Base-by-base conservation (phyloP, 64 coral and sea anemone species). In the Catalaphyllia jardinei region DNA sequence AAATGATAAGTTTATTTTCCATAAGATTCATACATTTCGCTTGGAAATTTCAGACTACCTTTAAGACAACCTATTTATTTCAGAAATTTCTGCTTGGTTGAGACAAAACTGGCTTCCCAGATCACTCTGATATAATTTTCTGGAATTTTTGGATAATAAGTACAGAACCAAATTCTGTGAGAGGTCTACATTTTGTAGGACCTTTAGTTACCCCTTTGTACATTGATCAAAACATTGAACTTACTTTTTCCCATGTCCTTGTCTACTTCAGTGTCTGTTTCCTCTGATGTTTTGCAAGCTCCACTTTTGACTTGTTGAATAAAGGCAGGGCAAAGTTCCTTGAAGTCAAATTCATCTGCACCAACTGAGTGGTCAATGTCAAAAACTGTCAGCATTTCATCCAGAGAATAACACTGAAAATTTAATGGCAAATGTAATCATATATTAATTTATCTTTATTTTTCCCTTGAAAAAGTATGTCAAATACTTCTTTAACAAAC, bases 241-340 rank as follows among this genome's bases (percentile, higher is more conserved):
- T 61, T 54, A 75, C 71, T 76, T 88, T 88, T 88, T 59, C 86
- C 86, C 49, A 61, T 60, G 10, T 74, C 0, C 49, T 60, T 76
- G 18, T 88, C 86, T 35, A 6, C 8, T 2, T 24, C 6, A 19
- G 31, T 72, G 3, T 51, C 60, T 30, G 64, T 89, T 24, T 29
- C 1, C 55, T 29, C 86, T 71, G 60, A 18, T 7, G 87, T 18
- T 13, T 86, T 63, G 74, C 94, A 96, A 64, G 88, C 84, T 31
- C 88, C 94, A 73, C 88, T 96, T 52, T 79, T 89, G 27, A 81
- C 69, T 92, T 96, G 94, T 71, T 96, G 94, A 42, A 96, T 49
- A n/a, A 96, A 79, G 27, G 94, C 91, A 46, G 94, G 94, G 28
- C 94, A 96, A 29, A 96, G 91, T 31, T 96, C 91, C 82, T 90